Evolutionary conservation across 2,797 vertebrate genomes (phyloP).

Genomic region (Threskiornis aethiopicus): DNA sequence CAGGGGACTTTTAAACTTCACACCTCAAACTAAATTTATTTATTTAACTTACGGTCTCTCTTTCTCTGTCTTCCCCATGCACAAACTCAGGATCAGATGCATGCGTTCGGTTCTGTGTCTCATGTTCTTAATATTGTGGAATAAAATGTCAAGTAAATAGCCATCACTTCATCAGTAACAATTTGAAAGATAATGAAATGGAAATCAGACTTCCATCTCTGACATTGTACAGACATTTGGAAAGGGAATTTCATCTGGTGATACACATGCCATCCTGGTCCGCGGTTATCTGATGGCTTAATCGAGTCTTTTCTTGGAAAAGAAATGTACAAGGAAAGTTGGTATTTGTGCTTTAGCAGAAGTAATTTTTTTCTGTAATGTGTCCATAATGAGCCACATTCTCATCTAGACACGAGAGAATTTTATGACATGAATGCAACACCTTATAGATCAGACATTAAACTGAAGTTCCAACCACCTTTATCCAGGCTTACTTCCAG

Average conservation of each 20-base stretch:
- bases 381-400: not conserved
- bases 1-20: slow-evolving; percentile 1
- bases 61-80: not conserved
- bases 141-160: not conserved
- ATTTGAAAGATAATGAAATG: not conserved
- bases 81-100: not conserved
- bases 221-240: not conserved
- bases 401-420: not conserved
- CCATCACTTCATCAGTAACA: not conserved
- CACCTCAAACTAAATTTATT: not conserved
- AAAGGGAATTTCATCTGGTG: not conserved
- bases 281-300: not conserved
- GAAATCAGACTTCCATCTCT: not conserved
- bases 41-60: not conserved
- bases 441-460: not conserved
- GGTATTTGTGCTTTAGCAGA: not conserved
- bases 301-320: not conserved
- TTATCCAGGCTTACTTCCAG: not conserved
- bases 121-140: not conserved
- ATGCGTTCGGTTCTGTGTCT: not conserved
- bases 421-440: not conserved
- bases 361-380: not conserved
- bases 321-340: not conserved
- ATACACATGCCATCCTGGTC: not conserved
- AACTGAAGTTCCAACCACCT: not conserved